Evolutionary conservation across 2,888 invertebrate genomes (phyloP).

Genomic region (Drosophila flavopinicola): DNA sequence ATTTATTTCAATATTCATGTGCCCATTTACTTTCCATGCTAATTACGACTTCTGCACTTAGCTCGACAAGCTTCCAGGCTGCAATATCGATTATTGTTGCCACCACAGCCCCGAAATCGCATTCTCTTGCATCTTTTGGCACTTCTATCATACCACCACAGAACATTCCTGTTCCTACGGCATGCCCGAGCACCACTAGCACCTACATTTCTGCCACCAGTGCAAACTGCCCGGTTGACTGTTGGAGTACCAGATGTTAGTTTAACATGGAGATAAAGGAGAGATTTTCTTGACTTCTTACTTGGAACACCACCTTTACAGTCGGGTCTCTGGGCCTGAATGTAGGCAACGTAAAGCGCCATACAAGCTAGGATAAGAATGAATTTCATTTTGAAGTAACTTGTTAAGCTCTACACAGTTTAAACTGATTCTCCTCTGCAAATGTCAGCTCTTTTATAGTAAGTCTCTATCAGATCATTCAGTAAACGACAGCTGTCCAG

Average conservation of each 20-base stretch:
- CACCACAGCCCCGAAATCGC: constrained; percentile 20
- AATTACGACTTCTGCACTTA: background rate
- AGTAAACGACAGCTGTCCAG: background rate
- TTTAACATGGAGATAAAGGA: background rate
- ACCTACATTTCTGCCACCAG: background rate
- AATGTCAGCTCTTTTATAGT: constrained; percentile 12
- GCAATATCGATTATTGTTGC: constrained; percentile 24
- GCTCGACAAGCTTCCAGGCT: background rate
- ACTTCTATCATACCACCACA: background rate
- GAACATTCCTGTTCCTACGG: background rate
- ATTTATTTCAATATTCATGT: too few species aligned
- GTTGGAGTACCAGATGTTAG: background rate
- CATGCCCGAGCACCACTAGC: background rate
- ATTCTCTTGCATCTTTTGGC: background rate
- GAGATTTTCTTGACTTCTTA: background rate
- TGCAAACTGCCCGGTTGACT: background rate
- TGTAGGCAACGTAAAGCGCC: constrained; percentile 11
- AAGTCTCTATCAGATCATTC: background rate
- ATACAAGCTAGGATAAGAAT: constrained; percentile 24
- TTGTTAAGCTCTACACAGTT: background rate
- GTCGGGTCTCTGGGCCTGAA: background rate
- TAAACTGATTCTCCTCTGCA: background rate
- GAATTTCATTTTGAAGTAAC: constrained; percentile 20
- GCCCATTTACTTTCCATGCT: too few species aligned
- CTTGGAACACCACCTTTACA: constrained; percentile 16